Percentiles rank a stretch among this genome's conserved stretches.
These are phyloP conservation scores for Polypterus senegalus DNA, from an alignment of 2,113 vertebrate genomes.

Conservation along the genomic window DNA sequence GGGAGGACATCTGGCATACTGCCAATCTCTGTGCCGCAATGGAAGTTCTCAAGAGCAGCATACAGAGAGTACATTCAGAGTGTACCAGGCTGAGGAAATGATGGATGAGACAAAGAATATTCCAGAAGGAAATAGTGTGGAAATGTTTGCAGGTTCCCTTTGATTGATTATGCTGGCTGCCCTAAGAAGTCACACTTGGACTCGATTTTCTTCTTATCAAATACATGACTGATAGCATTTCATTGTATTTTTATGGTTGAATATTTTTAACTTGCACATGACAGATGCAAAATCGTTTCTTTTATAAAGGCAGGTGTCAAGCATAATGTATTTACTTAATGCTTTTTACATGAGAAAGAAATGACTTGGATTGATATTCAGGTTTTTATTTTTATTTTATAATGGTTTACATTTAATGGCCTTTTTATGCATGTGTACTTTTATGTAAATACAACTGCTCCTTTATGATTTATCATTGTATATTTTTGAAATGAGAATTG, in stretches of 20 bases:
- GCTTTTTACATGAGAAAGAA: too few species aligned
- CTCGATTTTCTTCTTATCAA: constrained; percentile 13
- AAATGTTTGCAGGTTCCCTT: constrained; percentile 9
- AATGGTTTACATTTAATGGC: too few species aligned
- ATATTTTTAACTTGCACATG: not conserved
- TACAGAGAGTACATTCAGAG: not conserved
- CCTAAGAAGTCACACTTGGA: constrained; percentile 15
- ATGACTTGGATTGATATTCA: too few species aligned
- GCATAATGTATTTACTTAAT: too few species aligned
- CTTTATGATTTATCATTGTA: too few species aligned
- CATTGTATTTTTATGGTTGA: not conserved
- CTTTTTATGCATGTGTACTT: too few species aligned
- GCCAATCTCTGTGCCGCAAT: not conserved
- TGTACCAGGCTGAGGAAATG: not conserved
- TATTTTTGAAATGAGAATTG: too few species aligned
- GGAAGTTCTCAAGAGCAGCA: not conserved
- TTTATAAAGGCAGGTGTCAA: too few species aligned
- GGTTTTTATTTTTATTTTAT: too few species aligned
- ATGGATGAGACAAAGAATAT: constrained; percentile 4
- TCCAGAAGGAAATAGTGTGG: constrained; percentile 7
- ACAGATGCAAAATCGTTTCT: too few species aligned
- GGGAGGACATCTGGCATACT: constrained; percentile 15
- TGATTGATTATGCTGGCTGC: constrained; percentile 17
- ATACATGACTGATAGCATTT: constrained; percentile 20
- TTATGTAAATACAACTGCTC: too few species aligned